phyloP scores from a whole-genome alignment of 2,888 invertebrate species.

The Oxycera nigricornis region DNA sequence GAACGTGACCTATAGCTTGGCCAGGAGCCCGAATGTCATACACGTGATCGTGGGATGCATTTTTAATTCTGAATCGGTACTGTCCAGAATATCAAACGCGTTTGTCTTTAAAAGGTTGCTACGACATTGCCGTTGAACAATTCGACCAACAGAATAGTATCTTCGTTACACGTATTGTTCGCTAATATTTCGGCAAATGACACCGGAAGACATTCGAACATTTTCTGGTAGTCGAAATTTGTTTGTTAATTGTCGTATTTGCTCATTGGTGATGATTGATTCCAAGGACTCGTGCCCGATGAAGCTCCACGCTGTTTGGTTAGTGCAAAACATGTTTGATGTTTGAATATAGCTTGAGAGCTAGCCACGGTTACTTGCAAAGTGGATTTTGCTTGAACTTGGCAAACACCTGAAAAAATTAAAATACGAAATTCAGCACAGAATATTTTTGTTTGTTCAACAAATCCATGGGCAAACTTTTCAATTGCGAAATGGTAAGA shows the following conservation, averaged over 20 bases:
- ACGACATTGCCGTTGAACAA: constrained; percentile 15
- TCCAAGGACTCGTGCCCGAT: not conserved
- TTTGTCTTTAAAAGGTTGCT: not conserved
- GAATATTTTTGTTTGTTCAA: too few relatives aligned
- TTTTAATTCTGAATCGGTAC: not conserved
- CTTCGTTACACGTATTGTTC: not conserved
- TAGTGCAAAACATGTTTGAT: not conserved
- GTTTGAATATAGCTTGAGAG: not conserved
- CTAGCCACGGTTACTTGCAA: too few relatives aligned
- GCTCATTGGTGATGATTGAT: not conserved
- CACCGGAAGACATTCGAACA: not conserved
- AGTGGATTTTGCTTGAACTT: too few relatives aligned
- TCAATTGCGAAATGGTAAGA: too few relatives aligned
- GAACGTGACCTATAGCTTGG: too few relatives aligned
- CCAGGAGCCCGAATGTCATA: constrained; percentile 19
- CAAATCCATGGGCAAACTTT: too few relatives aligned
- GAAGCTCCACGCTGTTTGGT: not conserved
- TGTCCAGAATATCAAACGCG: not conserved
- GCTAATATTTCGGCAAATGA: constrained; percentile 19
- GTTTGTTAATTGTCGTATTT: constrained; percentile 1
- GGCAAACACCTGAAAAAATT: too few relatives aligned
- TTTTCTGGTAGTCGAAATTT: constrained; percentile 6
- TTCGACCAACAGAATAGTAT: not conserved
- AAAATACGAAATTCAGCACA: too few relatives aligned
- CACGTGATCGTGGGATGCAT: constrained; percentile 29